Evolutionary conservation across 2,113 vertebrate species (phyloP).

Genomic region (Nibea coibor): DNA sequence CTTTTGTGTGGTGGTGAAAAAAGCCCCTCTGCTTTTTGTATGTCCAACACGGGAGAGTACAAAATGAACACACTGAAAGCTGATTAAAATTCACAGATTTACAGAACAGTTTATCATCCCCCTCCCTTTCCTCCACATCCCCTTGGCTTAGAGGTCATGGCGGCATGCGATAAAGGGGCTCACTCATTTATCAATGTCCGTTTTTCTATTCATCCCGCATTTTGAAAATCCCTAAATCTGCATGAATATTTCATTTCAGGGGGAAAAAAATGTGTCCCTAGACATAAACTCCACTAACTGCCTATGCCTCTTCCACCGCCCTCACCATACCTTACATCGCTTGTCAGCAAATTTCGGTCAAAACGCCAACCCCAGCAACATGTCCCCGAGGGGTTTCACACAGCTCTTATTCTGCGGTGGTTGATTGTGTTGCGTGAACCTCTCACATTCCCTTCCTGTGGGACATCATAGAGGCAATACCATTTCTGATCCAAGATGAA

Average conservation of each 20-base stretch:
- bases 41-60: constrained; percentile 57
- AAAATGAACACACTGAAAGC: constrained; percentile 61
- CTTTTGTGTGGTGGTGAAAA: constrained; percentile 60
- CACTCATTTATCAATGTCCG: constrained; percentile 72
- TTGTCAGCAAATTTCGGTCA: constrained; percentile 71
- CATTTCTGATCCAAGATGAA: constrained; percentile 49
- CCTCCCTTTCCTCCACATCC: constrained; percentile 13
- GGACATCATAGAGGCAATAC: constrained; percentile 39
- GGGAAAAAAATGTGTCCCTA: constrained; percentile 37
- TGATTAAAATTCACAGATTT: constrained; percentile 77
- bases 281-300: constrained; percentile 41
- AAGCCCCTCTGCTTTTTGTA: constrained; percentile 56
- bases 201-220: constrained; percentile 62
- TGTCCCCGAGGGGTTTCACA: constrained; percentile 44
- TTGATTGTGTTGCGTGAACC: constrained; percentile 47
- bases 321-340: constrained; percentile 39
- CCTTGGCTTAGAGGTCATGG: constrained; percentile 65
- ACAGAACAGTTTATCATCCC: constrained; percentile 64
- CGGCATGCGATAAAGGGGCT: constrained; percentile 56
- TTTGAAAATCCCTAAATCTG: constrained; percentile 70
- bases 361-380: constrained; percentile 63
- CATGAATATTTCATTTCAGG: constrained; percentile 64
- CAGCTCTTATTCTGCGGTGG: constrained; percentile 30
- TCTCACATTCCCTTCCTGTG: constrained; percentile 45
- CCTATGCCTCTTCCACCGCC: not conserved